These are phyloP conservation scores for Valencia hispanica DNA, from an alignment of 2,797 vertebrate genomes.

Conservation along the genomic window DNA sequence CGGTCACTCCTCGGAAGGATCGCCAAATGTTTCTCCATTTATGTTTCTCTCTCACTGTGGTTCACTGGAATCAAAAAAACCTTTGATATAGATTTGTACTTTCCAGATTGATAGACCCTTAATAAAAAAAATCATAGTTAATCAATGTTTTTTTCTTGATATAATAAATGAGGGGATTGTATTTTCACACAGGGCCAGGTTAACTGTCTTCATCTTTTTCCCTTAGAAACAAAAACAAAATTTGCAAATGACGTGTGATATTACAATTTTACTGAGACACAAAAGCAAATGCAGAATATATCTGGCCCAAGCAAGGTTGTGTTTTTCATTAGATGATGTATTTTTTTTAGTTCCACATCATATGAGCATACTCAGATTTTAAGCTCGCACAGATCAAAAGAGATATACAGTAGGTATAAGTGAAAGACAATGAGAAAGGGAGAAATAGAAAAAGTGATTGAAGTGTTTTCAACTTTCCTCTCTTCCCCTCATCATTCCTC, in stretches of 20 bases:
- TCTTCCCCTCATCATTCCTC: constrained; percentile 29
- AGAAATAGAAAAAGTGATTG: constrained; percentile 23
- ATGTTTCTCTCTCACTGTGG: not conserved
- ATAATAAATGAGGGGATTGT: not conserved
- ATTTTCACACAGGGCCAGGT: not conserved
- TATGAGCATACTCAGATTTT: constrained; percentile 24
- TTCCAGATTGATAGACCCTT: not conserved
- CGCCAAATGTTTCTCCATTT: not conserved
- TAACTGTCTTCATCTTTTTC: not conserved
- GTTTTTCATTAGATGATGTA: constrained; percentile 6
- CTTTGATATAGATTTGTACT: not conserved
- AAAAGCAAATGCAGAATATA: not conserved
- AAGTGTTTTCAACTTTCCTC: constrained; percentile 50
- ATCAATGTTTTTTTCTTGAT: not conserved
- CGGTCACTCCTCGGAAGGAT: not conserved
- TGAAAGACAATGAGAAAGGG: constrained; percentile 6
- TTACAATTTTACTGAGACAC: not conserved
- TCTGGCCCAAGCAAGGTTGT: not conserved
- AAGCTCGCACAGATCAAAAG: constrained; percentile 39
- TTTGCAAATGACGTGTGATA: not conserved
- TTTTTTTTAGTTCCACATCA: constrained; percentile 16
- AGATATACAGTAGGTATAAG: constrained; percentile 10
- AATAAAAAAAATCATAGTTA: not conserved
- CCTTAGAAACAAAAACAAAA: too few relatives aligned
- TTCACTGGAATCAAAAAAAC: not conserved